Percentiles rank a stretch among this genome's conserved stretches.
Conservation (phyloP, 2,797 vertebrate species). For the Taenioides sp. region DNA sequence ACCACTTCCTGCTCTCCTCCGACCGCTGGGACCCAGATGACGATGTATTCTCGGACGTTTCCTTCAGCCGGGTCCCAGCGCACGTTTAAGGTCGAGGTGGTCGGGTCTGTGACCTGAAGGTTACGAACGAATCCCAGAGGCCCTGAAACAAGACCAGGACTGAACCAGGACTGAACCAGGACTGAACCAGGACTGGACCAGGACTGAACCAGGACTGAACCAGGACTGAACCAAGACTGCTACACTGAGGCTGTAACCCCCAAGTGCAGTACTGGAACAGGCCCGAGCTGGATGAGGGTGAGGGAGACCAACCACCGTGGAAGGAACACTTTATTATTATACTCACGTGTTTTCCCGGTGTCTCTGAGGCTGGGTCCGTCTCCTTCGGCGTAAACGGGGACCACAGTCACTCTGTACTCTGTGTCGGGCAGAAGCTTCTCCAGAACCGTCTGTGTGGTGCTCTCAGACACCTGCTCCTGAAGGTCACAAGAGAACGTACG, state of each 20-base stretch:
- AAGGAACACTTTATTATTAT: no score
- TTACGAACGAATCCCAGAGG: conserved; percentile 89
- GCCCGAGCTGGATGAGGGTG: no score
- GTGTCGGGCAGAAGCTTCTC: conserved; percentile 87
- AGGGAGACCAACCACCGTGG: no score
- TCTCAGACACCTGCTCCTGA: conserved; percentile 90
- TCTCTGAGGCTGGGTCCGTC: conserved; percentile 88
- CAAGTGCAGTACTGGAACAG: no score
- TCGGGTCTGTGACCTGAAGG: conserved; percentile 89
- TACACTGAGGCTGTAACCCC: no score
- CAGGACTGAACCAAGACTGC: background rate
- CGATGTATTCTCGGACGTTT: conserved; percentile 89
- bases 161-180: background rate
- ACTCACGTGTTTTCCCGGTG: conserved; percentile 86
- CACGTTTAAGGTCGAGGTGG: conserved; percentile 88
- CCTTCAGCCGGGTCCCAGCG: conserved; percentile 95
- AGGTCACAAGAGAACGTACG: background rate
- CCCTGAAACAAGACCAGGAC: conserved; percentile 66
- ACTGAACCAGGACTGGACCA: background rate
- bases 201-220: no score
- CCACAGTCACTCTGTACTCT: conserved; percentile 85
- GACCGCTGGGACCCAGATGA: conserved; percentile 81
- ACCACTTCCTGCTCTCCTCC: conserved; percentile 88
- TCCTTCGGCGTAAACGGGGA: conserved; percentile 90
- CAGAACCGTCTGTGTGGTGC: conserved; percentile 87